phyloP scores from a whole-genome alignment of 1,140 invertebrate genomes.

The Drosophila burlai region DNA sequence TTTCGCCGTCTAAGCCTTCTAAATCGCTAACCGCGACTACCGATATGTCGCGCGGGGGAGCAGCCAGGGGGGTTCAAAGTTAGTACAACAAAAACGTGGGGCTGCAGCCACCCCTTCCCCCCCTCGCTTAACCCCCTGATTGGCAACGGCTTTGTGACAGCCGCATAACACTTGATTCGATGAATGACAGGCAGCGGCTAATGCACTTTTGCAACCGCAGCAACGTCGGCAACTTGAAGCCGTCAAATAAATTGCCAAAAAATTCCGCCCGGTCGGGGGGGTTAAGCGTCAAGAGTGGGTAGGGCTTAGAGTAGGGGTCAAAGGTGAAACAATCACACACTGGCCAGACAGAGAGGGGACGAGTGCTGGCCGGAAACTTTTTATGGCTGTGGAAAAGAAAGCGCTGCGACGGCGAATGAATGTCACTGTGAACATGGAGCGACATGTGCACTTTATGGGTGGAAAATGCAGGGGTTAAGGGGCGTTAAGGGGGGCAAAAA shows the following conservation, averaged over 20 bases:
- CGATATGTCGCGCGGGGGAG: background rate
- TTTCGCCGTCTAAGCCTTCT: conserved; percentile 4
- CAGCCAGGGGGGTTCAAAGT: background rate
- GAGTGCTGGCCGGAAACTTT: conserved; percentile 59
- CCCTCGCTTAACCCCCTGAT: conserved; percentile 10
- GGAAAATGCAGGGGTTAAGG: conserved; percentile 12
- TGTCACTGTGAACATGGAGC: conserved; percentile 82
- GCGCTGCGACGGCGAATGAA: conserved; percentile 78
- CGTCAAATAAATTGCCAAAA: conserved; percentile 80
- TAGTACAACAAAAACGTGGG: conserved; percentile 25
- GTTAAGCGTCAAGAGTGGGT: background rate
- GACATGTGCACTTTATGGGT: conserved; percentile 83
- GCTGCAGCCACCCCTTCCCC: background rate
- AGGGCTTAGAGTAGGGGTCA: conserved; percentile 7
- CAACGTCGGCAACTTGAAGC: conserved; percentile 81
- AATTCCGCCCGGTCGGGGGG: conserved; percentile 21
- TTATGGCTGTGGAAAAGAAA: conserved; percentile 74
- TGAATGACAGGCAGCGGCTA: conserved; percentile 77
- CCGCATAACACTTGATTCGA: conserved; percentile 54
- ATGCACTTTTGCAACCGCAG: conserved; percentile 83
- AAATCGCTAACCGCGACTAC: conserved; percentile 11
- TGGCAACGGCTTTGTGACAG: conserved; percentile 20
- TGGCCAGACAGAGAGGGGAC: conserved; percentile 57
- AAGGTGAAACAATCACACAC: conserved; percentile 68
- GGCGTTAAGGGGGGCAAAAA: background rate